A percentile compares a stretch with the other conserved stretches of the same genome.
phyloP scores from a whole-genome alignment of 2,113 vertebrate species.

The Suncus etruscus region DNA sequence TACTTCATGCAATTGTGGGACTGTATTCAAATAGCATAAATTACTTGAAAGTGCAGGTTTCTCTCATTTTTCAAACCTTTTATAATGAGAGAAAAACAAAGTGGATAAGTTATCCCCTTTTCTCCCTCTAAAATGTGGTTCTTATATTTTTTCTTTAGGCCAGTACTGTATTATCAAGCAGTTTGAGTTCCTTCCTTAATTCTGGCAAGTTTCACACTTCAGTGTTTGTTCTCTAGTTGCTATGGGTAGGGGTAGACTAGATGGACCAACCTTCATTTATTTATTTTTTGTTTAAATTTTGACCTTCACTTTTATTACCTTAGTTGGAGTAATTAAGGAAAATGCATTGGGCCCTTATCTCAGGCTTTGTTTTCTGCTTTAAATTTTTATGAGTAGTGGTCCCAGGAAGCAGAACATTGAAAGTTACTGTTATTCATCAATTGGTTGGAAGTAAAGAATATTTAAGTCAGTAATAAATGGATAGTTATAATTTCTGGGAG shows the following conservation, averaged over 20 bases:
- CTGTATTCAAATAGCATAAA: neutral
- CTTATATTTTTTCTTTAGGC: neutral
- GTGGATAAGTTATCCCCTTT: neutral
- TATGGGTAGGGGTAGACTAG: too few relatives aligned
- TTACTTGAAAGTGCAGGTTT: neutral
- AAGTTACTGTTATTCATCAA: neutral
- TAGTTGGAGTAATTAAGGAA: neutral
- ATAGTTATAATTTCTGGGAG: neutral
- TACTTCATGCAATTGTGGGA: neutral
- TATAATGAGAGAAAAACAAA: neutral
- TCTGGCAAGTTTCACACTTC: neutral
- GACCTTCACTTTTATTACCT: neutral
- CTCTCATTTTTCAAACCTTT: neutral
- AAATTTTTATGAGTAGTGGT: neutral
- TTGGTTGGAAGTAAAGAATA: neutral
- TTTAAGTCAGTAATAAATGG: neutral
- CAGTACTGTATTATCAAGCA: neutral
- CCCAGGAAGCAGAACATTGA: neutral
- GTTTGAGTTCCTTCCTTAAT: neutral
- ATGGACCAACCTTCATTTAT: neutral
- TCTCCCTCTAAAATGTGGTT: neutral
- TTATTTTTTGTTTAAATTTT: neutral
- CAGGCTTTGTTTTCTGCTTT: slow-evolving; percentile 22
- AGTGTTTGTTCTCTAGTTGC: too few relatives aligned
- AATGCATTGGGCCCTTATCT: neutral